A percentile compares a stretch with the other conserved stretches of the same genome.
These are phyloP conservation scores for Chironomus tentans DNA, from an alignment of 2,888 invertebrate genomes.

Conservation along the genomic window DNA sequence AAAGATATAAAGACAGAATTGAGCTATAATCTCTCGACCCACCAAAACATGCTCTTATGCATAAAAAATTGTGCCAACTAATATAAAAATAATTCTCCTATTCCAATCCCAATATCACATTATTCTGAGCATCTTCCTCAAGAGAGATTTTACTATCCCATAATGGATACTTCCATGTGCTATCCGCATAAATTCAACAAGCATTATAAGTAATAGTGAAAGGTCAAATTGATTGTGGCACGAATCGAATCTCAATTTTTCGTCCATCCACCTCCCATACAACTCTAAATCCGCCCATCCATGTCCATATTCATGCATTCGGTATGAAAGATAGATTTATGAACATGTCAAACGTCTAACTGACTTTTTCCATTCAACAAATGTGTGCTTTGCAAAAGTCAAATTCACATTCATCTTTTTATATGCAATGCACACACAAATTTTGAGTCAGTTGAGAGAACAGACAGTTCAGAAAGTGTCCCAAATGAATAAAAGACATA, in stretches of 20 bases:
- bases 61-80: too few species aligned
- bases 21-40: too few species aligned
- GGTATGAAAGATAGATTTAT: conserved; percentile 24
- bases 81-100: too few species aligned
- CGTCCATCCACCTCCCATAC: background rate
- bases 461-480: background rate
- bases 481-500: background rate
- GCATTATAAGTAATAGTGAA: background rate
- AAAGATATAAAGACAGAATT: too few species aligned
- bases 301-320: background rate
- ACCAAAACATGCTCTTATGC: too few species aligned
- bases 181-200: background rate
- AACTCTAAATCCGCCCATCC: too few species aligned
- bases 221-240: conserved; percentile 26
- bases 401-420: conserved; percentile 1
- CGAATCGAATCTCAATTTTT: conserved; percentile 9
- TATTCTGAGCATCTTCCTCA: too few species aligned
- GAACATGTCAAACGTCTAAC: conserved; percentile 25
- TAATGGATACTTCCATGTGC: too few species aligned
- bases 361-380: conserved; percentile 6
- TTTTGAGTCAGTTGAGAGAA: background rate
- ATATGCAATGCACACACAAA: background rate
- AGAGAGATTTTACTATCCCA: too few species aligned
- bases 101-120: too few species aligned
- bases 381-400: conserved; percentile 1